Conservation (phyloP, 2,113 vertebrate species). For the Gorsachius goisagi region DNA sequence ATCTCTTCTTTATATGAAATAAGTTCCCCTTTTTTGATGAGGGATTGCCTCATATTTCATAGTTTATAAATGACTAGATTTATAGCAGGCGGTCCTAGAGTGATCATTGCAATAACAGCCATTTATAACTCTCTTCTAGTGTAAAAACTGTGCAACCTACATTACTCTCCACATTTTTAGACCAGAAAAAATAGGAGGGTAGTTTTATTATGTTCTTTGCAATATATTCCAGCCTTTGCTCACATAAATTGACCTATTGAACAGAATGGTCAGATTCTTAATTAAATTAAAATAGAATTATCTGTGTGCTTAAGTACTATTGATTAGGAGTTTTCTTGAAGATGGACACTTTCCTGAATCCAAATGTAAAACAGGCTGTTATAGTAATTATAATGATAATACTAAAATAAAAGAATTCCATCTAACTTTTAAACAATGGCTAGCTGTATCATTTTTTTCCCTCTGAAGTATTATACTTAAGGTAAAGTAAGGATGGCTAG, state of each 20-base stretch:
- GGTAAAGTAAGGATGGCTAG: neutral
- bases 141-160: neutral
- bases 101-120: neutral
- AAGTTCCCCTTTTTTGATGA: neutral
- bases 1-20: neutral
- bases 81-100: neutral
- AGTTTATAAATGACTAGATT: neutral
- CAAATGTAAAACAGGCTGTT: neutral
- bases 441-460: neutral
- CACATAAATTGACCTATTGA: neutral
- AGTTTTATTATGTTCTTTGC: neutral
- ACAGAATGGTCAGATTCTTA: neutral
- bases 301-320: neutral
- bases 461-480: neutral
- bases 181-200: neutral
- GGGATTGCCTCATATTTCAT: neutral
- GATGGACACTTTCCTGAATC: neutral
- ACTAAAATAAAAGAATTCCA: neutral
- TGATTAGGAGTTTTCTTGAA: neutral
- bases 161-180: neutral
- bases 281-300: neutral
- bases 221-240: neutral
- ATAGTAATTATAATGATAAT: neutral
- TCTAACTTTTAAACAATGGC: neutral
- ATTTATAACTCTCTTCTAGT: neutral